These are phyloP conservation scores for Phoenoteleia sp. DNA, from an alignment of 2,888 invertebrate species.

Conservation along the genomic window DNA sequence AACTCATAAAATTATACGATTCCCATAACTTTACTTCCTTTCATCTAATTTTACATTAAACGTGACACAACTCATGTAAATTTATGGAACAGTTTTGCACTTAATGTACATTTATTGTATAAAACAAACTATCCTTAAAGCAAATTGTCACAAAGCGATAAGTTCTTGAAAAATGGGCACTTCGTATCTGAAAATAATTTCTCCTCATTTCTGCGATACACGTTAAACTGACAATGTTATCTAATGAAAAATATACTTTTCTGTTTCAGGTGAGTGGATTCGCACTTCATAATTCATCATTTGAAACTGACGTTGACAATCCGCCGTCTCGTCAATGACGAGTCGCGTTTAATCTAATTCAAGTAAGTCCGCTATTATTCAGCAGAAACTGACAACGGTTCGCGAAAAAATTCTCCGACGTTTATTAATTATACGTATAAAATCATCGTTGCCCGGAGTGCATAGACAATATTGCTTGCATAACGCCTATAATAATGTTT, in stretches of 20 bases:
- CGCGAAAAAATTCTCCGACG: neutral
- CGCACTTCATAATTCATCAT: constrained; percentile 22
- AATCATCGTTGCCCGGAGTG: neutral
- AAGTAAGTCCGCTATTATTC: constrained; percentile 36
- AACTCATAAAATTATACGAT: too few relatives aligned
- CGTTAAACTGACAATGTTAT: constrained; percentile 9
- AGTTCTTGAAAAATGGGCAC: too few relatives aligned
- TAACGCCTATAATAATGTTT: constrained; percentile 22
- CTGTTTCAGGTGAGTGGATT: constrained; percentile 64
- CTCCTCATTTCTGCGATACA: too few relatives aligned
- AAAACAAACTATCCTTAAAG: too few relatives aligned
- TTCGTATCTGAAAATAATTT: too few relatives aligned
- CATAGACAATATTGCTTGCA: neutral
- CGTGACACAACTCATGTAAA: too few relatives aligned
- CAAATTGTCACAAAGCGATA: too few relatives aligned
- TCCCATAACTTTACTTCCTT: too few relatives aligned
- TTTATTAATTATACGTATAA: constrained; percentile 48
- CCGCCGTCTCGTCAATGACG: constrained; percentile 20
- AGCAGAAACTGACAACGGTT: neutral
- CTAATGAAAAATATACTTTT: constrained; percentile 53
- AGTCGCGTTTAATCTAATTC: constrained; percentile 37
- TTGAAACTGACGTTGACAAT: constrained; percentile 27
- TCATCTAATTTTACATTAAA: too few relatives aligned
- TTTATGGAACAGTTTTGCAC: too few relatives aligned
- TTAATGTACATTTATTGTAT: too few relatives aligned